A percentile compares a stretch with the other conserved stretches of the same genome.
phyloP scores from a whole-genome alignment of 2,888 invertebrate genomes.

The Deilephila elpenor region DNA sequence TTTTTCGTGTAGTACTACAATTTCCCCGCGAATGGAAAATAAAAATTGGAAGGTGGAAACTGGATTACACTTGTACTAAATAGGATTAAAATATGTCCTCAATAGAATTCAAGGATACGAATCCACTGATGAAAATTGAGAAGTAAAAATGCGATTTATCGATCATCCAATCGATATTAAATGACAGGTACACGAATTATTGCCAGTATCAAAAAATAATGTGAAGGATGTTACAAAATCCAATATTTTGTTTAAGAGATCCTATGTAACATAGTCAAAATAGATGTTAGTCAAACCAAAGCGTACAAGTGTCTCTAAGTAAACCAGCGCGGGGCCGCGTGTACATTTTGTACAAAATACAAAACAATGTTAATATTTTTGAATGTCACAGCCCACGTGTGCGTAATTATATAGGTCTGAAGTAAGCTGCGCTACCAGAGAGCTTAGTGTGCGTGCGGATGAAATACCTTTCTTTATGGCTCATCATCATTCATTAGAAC shows the following conservation, averaged over 20 bases:
- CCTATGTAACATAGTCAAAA: slow-evolving; percentile 26
- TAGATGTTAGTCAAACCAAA: slow-evolving; percentile 28
- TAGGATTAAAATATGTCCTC: too few species aligned
- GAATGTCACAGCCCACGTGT: slow-evolving; percentile 29
- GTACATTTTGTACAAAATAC: slow-evolving; percentile 29
- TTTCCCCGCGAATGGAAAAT: too few species aligned
- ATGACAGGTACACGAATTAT: not conserved
- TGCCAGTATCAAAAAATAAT: not conserved
- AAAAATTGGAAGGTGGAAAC: too few species aligned
- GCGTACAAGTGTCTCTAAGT: slow-evolving; percentile 21
- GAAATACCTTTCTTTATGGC: not conserved
- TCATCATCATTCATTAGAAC: too few species aligned
- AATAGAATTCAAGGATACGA: too few species aligned
- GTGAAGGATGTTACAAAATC: not conserved
- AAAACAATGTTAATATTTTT: slow-evolving; percentile 29
- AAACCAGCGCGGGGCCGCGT: slow-evolving; percentile 23
- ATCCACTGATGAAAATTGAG: not conserved
- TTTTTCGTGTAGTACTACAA: too few species aligned
- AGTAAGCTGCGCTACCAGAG: slow-evolving; percentile 12
- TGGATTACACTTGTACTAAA: too few species aligned
- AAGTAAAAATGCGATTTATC: not conserved
- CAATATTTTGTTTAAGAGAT: not conserved
- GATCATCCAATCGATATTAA: not conserved
- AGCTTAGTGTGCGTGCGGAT: slow-evolving; percentile 18
- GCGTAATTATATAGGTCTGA: slow-evolving; percentile 25